Evolutionary conservation across 1,140 invertebrate species (phyloP), one percentile per base, ranked within the genome.

Genomic region (Drosophila varians): DNA sequence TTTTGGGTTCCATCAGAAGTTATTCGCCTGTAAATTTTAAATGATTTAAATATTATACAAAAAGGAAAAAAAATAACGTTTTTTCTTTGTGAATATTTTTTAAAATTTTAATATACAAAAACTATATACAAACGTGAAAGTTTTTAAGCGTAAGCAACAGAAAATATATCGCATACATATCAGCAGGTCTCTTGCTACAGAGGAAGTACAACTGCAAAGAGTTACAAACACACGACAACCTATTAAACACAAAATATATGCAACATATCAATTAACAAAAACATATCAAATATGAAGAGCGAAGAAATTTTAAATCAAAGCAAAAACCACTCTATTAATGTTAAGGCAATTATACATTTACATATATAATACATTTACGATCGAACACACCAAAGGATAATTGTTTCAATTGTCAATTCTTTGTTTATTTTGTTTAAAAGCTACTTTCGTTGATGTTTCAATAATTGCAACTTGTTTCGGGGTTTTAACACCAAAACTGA

Each of bases 81-180:
- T 43, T 57, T 70, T 70, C 60, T 49, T 73, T 82, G 49, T 73
- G 77, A 70, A 82, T 82, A 82, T 82, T 82, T 82, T 82, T 82
- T 42, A 49, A 76, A 54, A 45, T 53, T 64, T 76, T 60, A 55
- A 70, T 62, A 78, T 73, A 77, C 57, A 71, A 75, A 51, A 19
- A n/a, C 53, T 43, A 56, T 62, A 66, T 76, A 77, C 43, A 54
- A 73, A 16, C 46, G 66, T 54, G 42, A 36, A 49, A 28, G 55
- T 72, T 43, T 55, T 64, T 56, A 61, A 62, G 46, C 40, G 11
- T 86, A 86, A 86, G 76, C 73, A 58, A 72, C 53, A 9, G 18
- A 66, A 70, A 75, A 70, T 76, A 82, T 87, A 86, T 86, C 82
- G 56, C 77, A 86, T 56, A 86, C 82, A 86, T 86, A 86, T 86